Conservation (phyloP, 1,140 invertebrate genomes). For the Apis florea region DNA sequence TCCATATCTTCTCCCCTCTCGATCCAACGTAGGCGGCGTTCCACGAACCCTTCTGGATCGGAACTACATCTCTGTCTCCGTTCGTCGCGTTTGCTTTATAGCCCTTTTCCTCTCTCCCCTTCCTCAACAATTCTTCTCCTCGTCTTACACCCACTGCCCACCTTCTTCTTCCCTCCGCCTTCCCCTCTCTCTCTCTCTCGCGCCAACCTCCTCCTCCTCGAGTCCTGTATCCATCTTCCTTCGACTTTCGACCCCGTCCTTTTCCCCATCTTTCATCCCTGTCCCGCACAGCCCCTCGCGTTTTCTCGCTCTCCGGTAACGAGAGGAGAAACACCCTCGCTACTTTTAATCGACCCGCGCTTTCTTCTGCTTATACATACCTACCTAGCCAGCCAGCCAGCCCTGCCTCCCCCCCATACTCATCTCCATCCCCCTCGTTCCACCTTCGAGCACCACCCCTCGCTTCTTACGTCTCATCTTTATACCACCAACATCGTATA, state of each 20-base stretch:
- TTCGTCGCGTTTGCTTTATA: conserved; percentile 56
- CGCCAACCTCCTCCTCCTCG: conserved; percentile 44
- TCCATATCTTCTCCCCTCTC: conserved; percentile 34
- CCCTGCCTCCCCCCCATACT: conserved; percentile 65
- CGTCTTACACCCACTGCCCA: conserved; percentile 61
- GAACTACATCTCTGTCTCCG: conserved; percentile 58
- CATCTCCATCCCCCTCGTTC: conserved; percentile 68
- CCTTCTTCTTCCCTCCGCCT: conserved; percentile 57
- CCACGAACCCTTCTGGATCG: conserved; percentile 64
- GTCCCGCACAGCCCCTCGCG: conserved; percentile 44
- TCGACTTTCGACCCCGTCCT: conserved; percentile 31
- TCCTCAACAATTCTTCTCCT: conserved; percentile 39
- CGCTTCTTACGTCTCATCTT: conserved; percentile 74
- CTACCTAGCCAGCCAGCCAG: too few relatives aligned
- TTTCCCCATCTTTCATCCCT: conserved; percentile 60
- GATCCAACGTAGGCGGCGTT: conserved; percentile 59
- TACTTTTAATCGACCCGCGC: conserved; percentile 82
- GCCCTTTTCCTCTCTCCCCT: conserved; percentile 46
- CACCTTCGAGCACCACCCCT: conserved; percentile 54
- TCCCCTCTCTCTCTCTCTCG: conserved; percentile 45
- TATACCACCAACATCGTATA: conserved; percentile 75
- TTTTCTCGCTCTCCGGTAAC: conserved; percentile 75
- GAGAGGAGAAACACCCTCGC: conserved; percentile 81
- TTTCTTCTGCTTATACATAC: conserved; percentile 81
- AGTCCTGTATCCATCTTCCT: conserved; percentile 47